Evolutionary conservation across 1,140 invertebrate species (phyloP), one percentile per base, ranked within the genome.

Genomic region (Drosophila albomicans): DNA sequence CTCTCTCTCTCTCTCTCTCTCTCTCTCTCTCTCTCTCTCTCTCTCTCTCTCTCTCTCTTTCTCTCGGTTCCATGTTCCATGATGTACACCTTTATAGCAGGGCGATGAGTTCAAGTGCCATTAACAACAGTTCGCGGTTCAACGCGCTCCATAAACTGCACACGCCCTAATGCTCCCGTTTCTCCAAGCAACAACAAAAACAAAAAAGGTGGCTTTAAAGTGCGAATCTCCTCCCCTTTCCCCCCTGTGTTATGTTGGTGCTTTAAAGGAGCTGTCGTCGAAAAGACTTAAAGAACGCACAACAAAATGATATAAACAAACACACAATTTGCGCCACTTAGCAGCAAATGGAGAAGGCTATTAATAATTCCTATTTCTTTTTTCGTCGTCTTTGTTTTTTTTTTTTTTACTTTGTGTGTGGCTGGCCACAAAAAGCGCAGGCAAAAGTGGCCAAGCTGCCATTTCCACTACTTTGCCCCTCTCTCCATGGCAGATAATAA

Each of bases 241-340:
- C 38, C 35, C 25, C 32, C 28, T 2, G 20, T 3, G 20, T 28
- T 46, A 10, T 41, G 11, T 5, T 3, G 11, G 11, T 5, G 56
- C 58, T 70, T 75, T 71, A 75, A 71, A 59, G 15, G 35, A 49
- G 58, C 46, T 57, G 30, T 15, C n/a, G 38, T n/a, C n/a, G 38
- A 58, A 64, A 72, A 52, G 58, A 67, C 85, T 88, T 89, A 63
- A 89, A 89, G 80, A 43, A 20, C 38, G 57, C 70, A 64, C 57
- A 63, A 82, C 62, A 69, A 87, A 88, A 88, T 88, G 85, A 89
- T 88, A 84, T 89, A 88, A 88, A 81, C 84, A 89, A 88, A 88
- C 86, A 89, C 85, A 89, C 85, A 89, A 89, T 89, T 89, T 89
- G 86, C 75, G 85, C 85, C 85, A 89, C 85, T 89, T 89, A 89